Evolutionary conservation across 2,888 invertebrate species (phyloP), one percentile per base, ranked within the genome.

Genomic region (Drosophila fungiperda): DNA sequence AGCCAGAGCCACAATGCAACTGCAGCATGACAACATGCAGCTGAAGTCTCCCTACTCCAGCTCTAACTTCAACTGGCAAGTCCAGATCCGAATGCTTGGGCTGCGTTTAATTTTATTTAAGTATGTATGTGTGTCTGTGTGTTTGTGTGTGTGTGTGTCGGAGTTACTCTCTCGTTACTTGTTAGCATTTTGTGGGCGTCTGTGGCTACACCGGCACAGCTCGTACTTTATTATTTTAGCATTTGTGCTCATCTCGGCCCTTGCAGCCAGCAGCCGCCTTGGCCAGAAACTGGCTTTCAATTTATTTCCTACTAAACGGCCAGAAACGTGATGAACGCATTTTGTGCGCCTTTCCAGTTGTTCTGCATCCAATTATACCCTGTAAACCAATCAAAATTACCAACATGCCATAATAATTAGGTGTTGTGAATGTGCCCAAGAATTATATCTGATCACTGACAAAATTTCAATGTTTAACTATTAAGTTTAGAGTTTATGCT

Each of bases 291-390:
- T 45, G 78, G 60, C 65, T 70, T 60, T 64, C 67, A 74, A 83
- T 86, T 69, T 87, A 83, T 87, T 80, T 82, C 67, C 49, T 69
- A 83, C 83, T 80, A 76, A 83, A 76, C 68, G 82, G 62, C 68
- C 63, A 65, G 80, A 87, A 82, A 87, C 82, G 82, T 82, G 87
- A 82, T 87, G 84, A 87, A 82, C 82, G 87, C 82, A 87, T 82
- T 87, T 83, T 78, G 60, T 72, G 60, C 64, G 66, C 45, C 55
- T 60, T 50, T 7, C 58, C 38, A 36, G 11, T 40, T 38, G n/a
- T 20, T 26, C 33, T 29, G 40, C 49, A 61, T 32, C 35, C 32
- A n/a, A 12, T 26, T 15, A 68, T 68, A 68, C 68, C 68, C 69
- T 68, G 69, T 32, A 36, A 40, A 15, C 20, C 29, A n/a, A 55